phyloP scores from a whole-genome alignment of 2,888 invertebrate genomes.

The Isotomurus palustris region DNA sequence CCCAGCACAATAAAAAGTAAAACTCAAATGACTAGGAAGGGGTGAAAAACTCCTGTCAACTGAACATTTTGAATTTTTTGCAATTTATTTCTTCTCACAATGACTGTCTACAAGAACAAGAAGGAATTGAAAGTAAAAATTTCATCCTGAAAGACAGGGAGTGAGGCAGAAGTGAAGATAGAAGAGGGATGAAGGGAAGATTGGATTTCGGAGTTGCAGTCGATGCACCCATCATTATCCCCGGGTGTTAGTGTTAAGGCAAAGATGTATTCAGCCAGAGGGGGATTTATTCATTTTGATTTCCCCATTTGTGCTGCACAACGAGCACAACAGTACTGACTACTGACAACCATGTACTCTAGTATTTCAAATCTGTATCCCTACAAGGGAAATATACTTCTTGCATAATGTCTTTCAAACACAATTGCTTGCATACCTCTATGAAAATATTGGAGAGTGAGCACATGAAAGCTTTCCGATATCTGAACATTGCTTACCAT shows the following conservation, averaged over 20 bases:
- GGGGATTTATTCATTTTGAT: slow-evolving; percentile 43
- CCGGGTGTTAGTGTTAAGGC: slow-evolving; percentile 8
- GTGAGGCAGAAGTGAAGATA: neutral
- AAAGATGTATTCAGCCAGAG: too few relatives aligned
- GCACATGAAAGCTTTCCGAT: too few relatives aligned
- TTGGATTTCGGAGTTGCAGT: slow-evolving; percentile 1
- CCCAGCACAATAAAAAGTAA: too few relatives aligned
- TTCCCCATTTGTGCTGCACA: slow-evolving; percentile 37
- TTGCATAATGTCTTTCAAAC: too few relatives aligned
- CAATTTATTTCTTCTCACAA: slow-evolving; percentile 32
- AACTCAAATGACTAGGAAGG: neutral
- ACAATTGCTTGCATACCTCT: too few relatives aligned
- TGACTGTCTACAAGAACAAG: neutral
- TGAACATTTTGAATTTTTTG: slow-evolving; percentile 18
- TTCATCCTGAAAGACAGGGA: slow-evolving; percentile 13
- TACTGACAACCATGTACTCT: too few relatives aligned
- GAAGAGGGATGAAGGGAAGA: neutral
- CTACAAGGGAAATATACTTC: too few relatives aligned
- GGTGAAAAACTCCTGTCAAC: slow-evolving; percentile 6
- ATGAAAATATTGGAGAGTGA: too few relatives aligned
- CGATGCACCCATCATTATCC: neutral
- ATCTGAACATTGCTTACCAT: too few relatives aligned
- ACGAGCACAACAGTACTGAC: too few relatives aligned
- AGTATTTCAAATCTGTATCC: too few relatives aligned
- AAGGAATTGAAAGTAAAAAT: neutral